Conservation (phyloP, 1,140 invertebrate genomes). For the Mya arenaria region DNA sequence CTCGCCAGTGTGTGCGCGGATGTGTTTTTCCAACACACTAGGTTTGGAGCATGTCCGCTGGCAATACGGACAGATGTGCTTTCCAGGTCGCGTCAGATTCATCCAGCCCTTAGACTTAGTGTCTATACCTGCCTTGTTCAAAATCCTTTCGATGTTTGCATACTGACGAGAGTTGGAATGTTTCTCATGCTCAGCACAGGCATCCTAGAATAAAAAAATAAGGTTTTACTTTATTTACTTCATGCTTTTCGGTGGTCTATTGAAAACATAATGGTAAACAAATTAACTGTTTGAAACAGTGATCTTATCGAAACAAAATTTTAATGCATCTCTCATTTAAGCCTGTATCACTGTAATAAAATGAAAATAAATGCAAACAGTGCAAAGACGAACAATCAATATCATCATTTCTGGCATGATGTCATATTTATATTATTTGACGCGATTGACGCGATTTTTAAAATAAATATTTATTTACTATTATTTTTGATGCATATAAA, state of each 20-base stretch:
- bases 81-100: constrained; percentile 80
- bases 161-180: constrained; percentile 21
- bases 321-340: neutral
- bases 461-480: too few relatives aligned
- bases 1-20: constrained; percentile 93
- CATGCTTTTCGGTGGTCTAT: neutral
- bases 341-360: neutral
- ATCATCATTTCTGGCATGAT: too few relatives aligned
- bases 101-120: constrained; percentile 55
- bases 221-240: neutral
- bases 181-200: neutral
- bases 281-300: too few relatives aligned
- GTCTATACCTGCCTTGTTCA: constrained; percentile 39
- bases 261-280: neutral
- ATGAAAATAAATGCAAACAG: too few relatives aligned
- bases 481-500: too few relatives aligned
- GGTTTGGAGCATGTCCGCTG: constrained; percentile 94
- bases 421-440: too few relatives aligned
- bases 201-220: too few relatives aligned
- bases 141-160: constrained; percentile 39
- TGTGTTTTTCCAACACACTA: constrained; percentile 96
- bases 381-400: too few relatives aligned
- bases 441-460: too few relatives aligned
- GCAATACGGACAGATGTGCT: constrained; percentile 93
- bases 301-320: neutral